A percentile compares a stretch with the other conserved stretches of the same genome.
Evolutionary conservation across 2,888 invertebrate species (phyloP).

Genomic region (Dorcus hopei): DNA sequence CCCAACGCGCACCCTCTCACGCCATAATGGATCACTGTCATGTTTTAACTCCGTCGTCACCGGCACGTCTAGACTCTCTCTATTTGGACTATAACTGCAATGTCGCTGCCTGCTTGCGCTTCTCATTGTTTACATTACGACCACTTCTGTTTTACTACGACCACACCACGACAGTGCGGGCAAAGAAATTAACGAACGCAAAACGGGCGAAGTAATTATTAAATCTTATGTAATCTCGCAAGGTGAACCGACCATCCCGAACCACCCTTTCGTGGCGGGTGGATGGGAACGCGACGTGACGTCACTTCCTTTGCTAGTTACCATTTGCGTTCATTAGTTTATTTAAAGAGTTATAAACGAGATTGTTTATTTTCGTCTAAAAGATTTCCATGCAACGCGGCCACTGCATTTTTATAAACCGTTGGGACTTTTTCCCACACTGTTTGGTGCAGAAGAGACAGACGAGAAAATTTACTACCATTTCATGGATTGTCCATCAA

Average conservation of each 20-base stretch:
- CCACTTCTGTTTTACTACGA: not conserved
- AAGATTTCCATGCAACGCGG: not conserved
- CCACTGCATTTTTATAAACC: not conserved
- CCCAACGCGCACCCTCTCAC: slow-evolving; percentile 30
- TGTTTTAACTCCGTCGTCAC: slow-evolving; percentile 28
- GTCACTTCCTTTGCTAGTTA: slow-evolving; percentile 12
- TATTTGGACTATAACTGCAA: slow-evolving; percentile 8
- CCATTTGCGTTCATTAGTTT: slow-evolving; percentile 16
- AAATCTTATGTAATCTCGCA: no score
- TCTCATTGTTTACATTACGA: not conserved
- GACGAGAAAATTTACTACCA: no score
- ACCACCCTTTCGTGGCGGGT: no score
- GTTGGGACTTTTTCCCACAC: not conserved
- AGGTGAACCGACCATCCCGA: no score
- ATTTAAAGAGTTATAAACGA: slow-evolving; percentile 15
- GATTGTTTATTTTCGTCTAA: slow-evolving; percentile 13
- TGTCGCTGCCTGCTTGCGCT: not conserved
- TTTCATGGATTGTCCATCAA: no score
- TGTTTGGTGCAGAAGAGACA: no score
- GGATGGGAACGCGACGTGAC: not conserved
- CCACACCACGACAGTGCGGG: not conserved
- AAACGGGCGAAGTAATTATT: no score
- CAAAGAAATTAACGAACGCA: not conserved
- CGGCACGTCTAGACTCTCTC: slow-evolving; percentile 21
- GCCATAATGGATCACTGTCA: slow-evolving; percentile 36